Percentiles rank a stretch among this genome's conserved stretches.
Conservation (phyloP, 2,113 vertebrate species). For the Burhinus bistriatus region DNA sequence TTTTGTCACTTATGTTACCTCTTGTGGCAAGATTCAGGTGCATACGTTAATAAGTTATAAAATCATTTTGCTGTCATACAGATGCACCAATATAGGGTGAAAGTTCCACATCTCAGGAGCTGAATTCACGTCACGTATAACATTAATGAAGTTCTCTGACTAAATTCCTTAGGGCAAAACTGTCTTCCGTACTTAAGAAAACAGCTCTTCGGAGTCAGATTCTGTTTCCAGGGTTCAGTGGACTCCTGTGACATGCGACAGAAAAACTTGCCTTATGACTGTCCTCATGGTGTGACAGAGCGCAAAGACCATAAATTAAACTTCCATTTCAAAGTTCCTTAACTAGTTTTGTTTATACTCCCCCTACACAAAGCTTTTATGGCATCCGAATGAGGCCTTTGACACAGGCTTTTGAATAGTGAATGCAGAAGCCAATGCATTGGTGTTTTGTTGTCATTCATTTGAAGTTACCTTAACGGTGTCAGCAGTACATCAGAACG, state of each 20-base stretch:
- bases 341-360: not conserved
- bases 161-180: not conserved
- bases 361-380: not conserved
- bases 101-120: not conserved
- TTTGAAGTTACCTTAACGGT: not conserved
- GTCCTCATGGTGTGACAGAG: not conserved
- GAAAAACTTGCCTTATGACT: not conserved
- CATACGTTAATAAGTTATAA: not conserved
- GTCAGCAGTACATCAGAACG: not conserved
- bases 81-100: not conserved
- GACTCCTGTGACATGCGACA: not conserved
- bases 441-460: not conserved
- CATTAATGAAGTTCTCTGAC: not conserved
- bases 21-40: not conserved
- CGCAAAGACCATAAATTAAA: not conserved
- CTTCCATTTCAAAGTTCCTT: not conserved
- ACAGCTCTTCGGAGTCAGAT: not conserved
- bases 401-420: not conserved
- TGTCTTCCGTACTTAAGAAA: not conserved
- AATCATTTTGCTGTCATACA: not conserved
- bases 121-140: not conserved
- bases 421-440: not conserved
- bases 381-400: not conserved
- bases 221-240: not conserved
- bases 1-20: not conserved